phyloP scores from a whole-genome alignment of 1,140 invertebrate species.

The Lasaia peninsularis region DNA sequence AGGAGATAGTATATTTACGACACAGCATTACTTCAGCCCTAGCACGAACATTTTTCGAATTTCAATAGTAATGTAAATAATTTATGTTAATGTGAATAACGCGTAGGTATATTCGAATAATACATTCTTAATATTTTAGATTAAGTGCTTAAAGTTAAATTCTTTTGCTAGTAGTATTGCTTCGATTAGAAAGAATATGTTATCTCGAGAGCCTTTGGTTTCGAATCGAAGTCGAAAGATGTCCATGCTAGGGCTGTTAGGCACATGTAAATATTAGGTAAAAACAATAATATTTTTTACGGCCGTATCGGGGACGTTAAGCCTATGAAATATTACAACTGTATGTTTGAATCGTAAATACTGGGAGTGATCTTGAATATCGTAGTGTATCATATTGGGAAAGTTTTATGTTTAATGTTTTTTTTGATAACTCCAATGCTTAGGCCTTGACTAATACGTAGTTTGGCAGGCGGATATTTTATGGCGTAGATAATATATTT shows the following conservation, averaged over 20 bases:
- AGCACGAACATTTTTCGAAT: conserved; percentile 14
- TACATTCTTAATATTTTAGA: too few species aligned
- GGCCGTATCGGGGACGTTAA: conserved; percentile 6
- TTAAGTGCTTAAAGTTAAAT: too few species aligned
- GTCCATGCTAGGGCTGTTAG: background rate
- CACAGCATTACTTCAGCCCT: conserved; percentile 31
- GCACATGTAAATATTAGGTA: conserved; percentile 7
- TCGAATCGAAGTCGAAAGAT: too few species aligned
- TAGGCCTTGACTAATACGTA: too few species aligned
- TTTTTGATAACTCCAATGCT: background rate
- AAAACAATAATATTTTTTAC: conserved; percentile 11
- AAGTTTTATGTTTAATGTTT: background rate
- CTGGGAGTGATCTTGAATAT: background rate
- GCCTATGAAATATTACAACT: conserved; percentile 6
- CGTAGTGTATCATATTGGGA: background rate
- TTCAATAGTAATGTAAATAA: conserved; percentile 40
- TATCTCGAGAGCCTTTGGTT: too few species aligned
- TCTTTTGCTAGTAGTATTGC: too few species aligned
- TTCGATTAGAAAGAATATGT: too few species aligned
- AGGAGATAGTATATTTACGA: conserved; percentile 54
- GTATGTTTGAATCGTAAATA: conserved; percentile 7
- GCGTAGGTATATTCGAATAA: too few species aligned
- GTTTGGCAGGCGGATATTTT: too few species aligned
- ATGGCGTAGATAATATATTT: too few species aligned
- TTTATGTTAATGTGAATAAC: conserved; percentile 17